These are phyloP conservation scores for Balearica regulorum DNA, from an alignment of 2,797 vertebrate genomes.

Conservation along the genomic window DNA sequence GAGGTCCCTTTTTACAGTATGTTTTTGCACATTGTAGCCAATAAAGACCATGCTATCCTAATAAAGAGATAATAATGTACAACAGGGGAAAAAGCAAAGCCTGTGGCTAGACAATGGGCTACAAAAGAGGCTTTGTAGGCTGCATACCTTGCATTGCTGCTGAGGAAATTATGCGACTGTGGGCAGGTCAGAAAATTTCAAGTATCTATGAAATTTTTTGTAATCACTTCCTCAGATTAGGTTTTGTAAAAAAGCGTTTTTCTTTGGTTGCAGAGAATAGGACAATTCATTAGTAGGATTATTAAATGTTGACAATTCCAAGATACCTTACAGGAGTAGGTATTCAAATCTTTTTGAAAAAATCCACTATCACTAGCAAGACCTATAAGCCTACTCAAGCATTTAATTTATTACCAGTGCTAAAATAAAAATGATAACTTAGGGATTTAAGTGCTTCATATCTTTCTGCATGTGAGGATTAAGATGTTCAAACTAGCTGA, in stretches of 20 bases:
- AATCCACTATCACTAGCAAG: not conserved
- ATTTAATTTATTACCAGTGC: not conserved
- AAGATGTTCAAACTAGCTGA: not conserved
- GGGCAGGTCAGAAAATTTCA: constrained; percentile 43
- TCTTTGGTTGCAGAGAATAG: not conserved
- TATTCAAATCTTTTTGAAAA: not conserved
- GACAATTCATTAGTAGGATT: not conserved
- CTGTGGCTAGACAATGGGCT: not conserved
- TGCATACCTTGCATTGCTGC: constrained; percentile 43
- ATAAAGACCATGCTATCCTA: not conserved
- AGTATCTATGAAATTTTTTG: not conserved
- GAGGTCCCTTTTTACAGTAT: not conserved
- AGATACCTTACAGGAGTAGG: not conserved
- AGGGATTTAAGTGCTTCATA: not conserved
- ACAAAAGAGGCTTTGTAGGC: constrained; percentile 29
- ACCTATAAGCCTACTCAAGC: not conserved
- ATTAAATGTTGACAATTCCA: not conserved
- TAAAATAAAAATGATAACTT: not conserved
- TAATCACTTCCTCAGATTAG: not conserved
- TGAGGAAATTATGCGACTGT: constrained; percentile 1
- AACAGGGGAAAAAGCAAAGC: not conserved
- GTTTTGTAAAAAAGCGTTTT: not conserved
- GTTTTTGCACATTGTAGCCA: not conserved
- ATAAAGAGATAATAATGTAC: not conserved
- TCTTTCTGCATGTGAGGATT: not conserved